phyloP scores from a whole-genome alignment of 30 jellyfish, hydroid and myxozoan species.

The Aurelia sp. region DNA sequence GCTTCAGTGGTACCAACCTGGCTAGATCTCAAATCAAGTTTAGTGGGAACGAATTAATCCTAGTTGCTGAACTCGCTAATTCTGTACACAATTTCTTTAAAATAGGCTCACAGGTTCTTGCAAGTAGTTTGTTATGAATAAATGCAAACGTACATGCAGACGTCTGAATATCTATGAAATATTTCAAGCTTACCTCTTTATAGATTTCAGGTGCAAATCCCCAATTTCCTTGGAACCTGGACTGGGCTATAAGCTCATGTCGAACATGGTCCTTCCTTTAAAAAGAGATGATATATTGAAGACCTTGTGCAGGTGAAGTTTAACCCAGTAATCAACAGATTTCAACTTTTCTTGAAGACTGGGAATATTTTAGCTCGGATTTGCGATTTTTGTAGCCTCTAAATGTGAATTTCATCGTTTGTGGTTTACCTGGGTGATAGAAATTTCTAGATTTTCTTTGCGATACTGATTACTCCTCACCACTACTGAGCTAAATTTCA shows the following conservation, averaged over 20 bases:
- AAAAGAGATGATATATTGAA: not conserved
- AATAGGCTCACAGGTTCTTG: too few species aligned
- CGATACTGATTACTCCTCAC: not conserved
- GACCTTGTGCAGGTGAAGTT: too few species aligned
- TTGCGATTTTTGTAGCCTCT: not conserved
- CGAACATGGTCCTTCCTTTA: slow-evolving; percentile 92
- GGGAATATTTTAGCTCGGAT: slow-evolving; percentile 21
- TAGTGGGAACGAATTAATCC: too few species aligned
- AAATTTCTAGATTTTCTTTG: not conserved
- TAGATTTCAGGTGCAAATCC: slow-evolving; percentile 85
- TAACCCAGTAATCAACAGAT: too few species aligned
- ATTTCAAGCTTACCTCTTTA: slow-evolving; percentile 66
- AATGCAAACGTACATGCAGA: too few species aligned
- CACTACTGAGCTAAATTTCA: not conserved
- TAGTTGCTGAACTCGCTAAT: too few species aligned
- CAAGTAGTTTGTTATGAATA: too few species aligned
- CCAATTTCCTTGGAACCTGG: slow-evolving; percentile 94
- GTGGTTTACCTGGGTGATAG: slow-evolving; percentile 11
- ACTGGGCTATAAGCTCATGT: slow-evolving; percentile 75
- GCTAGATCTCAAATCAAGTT: too few species aligned
- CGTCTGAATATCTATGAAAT: too few species aligned
- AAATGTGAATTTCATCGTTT: not conserved
- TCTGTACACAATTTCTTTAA: too few species aligned
- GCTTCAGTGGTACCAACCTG: too few species aligned
- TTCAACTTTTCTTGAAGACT: not conserved